phyloP scores from a whole-genome alignment of 2,888 invertebrate species.

The Beris morrisii region DNA sequence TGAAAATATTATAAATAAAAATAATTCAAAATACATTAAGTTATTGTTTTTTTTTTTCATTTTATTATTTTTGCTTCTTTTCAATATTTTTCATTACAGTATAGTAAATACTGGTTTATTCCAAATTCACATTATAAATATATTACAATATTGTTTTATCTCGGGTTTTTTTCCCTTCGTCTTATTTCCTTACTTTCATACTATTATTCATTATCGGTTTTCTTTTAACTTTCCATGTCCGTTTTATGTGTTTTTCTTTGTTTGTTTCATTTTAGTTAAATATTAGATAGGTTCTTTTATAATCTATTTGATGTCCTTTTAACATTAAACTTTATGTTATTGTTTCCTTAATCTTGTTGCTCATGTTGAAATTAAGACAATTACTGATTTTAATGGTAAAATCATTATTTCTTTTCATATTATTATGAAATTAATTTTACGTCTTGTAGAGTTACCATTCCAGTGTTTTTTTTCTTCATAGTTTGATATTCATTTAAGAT shows the following conservation, averaged over 20 bases:
- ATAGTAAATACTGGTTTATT: constrained; percentile 45
- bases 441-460: no score
- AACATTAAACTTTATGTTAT: neutral
- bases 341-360: neutral
- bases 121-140: constrained; percentile 46
- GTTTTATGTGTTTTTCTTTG: neutral
- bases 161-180: constrained; percentile 8
- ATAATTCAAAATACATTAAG: constrained; percentile 29
- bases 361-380: no score
- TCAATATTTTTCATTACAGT: constrained; percentile 43
- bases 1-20: constrained; percentile 13
- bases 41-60: constrained; percentile 31
- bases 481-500: no score
- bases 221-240: no score
- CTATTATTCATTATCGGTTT: constrained; percentile 1
- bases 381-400: no score
- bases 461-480: neutral
- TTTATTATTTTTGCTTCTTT: constrained; percentile 19
- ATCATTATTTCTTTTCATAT: no score
- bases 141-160: constrained; percentile 42
- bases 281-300: neutral
- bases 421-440: no score
- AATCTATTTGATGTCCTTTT: neutral
- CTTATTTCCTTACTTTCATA: constrained; percentile 12
- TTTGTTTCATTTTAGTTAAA: neutral